These are phyloP conservation scores for western clawed frog (Xenopus tropicalis) DNA, from an alignment of 2,113 vertebrate species.

Conservation along the genomic window UCB_Xtro_10.0 CM004446.2:64644001-64644500, in stretches of 20 bases:
- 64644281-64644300: constrained; percentile 27
- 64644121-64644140: constrained; percentile 56
- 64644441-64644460: constrained; percentile 21
- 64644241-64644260: constrained; percentile 48
- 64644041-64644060: constrained; percentile 5
- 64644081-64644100: constrained; percentile 35
- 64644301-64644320: constrained; percentile 51
- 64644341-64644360: no score
- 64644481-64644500: neutral
- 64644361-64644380: no score
- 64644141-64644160: constrained; percentile 57
- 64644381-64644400: neutral
- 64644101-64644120: constrained; percentile 26
- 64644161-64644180: constrained; percentile 62
- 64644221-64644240: constrained; percentile 47
- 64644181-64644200: constrained; percentile 52
- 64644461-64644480: neutral
- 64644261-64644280: constrained; percentile 38
- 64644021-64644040: neutral
- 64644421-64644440: neutral
- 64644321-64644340: neutral
- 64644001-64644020: neutral
- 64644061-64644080: constrained; percentile 32
- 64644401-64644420: neutral
- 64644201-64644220: constrained; percentile 49